A percentile compares a stretch with the other conserved stretches of the same genome.
phyloP scores from a whole-genome alignment of 2,797 vertebrate species.

The Sebastes elongatus region DNA sequence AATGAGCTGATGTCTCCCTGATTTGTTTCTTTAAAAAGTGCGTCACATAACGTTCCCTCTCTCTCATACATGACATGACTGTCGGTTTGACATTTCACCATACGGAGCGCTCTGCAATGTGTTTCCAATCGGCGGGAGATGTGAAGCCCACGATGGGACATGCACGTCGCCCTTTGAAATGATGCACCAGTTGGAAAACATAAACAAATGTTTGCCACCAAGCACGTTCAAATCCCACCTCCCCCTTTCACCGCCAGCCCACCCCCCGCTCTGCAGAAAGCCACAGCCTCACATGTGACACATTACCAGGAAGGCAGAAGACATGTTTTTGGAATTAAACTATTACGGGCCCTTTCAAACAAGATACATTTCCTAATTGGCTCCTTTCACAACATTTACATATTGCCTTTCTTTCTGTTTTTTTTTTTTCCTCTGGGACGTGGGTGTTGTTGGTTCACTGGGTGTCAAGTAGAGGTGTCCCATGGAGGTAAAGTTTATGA shows the following conservation, averaged over 20 bases:
- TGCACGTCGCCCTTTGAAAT: slow-evolving; percentile 79
- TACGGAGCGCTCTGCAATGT: slow-evolving; percentile 69
- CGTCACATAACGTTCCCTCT: slow-evolving; percentile 27
- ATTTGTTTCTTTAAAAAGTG: slow-evolving; percentile 54
- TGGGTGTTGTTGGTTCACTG: slow-evolving; percentile 31
- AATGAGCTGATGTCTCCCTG: slow-evolving; percentile 56
- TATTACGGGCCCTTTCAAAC: slow-evolving; percentile 77
- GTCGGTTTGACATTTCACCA: slow-evolving; percentile 69
- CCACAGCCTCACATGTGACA: slow-evolving; percentile 79
- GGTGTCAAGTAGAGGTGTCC: slow-evolving; percentile 51
- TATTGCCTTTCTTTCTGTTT: slow-evolving; percentile 51
- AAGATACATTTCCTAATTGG: slow-evolving; percentile 82
- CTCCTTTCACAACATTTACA: slow-evolving; percentile 84
- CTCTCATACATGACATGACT: slow-evolving; percentile 46
- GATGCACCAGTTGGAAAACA: slow-evolving; percentile 79
- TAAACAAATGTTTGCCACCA: slow-evolving; percentile 86
- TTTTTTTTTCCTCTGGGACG: neutral
- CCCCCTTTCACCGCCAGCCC: slow-evolving; percentile 6
- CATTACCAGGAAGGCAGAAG: slow-evolving; percentile 74
- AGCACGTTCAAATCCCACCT: slow-evolving; percentile 75
- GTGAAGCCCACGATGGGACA: slow-evolving; percentile 67
- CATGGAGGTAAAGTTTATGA: slow-evolving; percentile 48
- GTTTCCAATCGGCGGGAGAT: slow-evolving; percentile 78
- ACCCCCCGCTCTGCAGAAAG: slow-evolving; percentile 59
- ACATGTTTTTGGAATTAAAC: slow-evolving; percentile 85